These are phyloP conservation scores for Geotrypetes seraphini DNA, from an alignment of 2,797 vertebrate species.

Conservation along the genomic window DNA sequence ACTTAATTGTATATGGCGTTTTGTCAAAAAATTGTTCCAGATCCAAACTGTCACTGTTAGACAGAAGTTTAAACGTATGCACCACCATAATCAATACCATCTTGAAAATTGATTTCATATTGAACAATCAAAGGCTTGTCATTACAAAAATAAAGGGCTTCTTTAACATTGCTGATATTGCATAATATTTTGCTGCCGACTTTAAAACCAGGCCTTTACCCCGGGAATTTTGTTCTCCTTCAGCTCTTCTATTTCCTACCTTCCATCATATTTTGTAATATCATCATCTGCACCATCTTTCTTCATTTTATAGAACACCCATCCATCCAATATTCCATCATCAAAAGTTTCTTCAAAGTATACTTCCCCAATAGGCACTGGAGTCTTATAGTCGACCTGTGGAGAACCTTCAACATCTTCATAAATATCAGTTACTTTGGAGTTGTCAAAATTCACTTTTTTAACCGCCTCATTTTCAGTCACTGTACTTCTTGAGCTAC, in stretches of 20 bases:
- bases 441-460: conserved; percentile 55
- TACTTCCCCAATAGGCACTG: conserved; percentile 80
- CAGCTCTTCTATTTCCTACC: conserved; percentile 84
- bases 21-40: conserved; percentile 91
- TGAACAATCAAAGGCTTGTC: conserved; percentile 82
- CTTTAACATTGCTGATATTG: conserved; percentile 70
- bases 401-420: too few relatives aligned
- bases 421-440: conserved; percentile 35
- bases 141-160: conserved; percentile 76
- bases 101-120: conserved; percentile 98
- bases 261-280: conserved; percentile 88
- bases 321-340: conserved; percentile 72
- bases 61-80: conserved; percentile 94
- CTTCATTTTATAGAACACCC: conserved; percentile 83
- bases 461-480: conserved; percentile 40
- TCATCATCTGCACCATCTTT: conserved; percentile 83
- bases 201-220: conserved; percentile 84
- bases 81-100: conserved; percentile 94
- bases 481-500: conserved; percentile 46
- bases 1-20: conserved; percentile 93
- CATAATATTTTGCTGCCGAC: conserved; percentile 89
- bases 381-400: conserved; percentile 85
- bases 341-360: conserved; percentile 91
- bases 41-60: conserved; percentile 60
- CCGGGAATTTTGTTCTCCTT: conserved; percentile 82